Evolutionary conservation across 2,888 invertebrate genomes (phyloP), one percentile per base, ranked within the genome.

Genomic region (Cylloceria caligata): DNA sequence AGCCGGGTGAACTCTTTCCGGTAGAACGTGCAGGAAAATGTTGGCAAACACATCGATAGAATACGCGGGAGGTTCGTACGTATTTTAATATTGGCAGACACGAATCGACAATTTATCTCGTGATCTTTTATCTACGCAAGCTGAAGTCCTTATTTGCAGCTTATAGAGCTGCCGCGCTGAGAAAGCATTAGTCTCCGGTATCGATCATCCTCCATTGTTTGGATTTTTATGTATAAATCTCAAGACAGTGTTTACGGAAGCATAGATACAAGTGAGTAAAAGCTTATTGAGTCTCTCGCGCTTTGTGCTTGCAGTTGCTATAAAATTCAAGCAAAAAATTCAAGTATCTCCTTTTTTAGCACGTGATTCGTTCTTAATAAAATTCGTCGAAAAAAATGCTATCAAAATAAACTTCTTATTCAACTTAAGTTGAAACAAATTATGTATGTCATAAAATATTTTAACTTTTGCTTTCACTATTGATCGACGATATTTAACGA

Each of bases 31-130:
- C 49, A 11, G 24, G 16, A 42, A 77, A 55, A 77, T 16, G 34
- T 68, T 55, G 55, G 77, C 68, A 78, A 78, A 74, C 77, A 73
- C 24, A 62, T 65, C 19, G 60, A 64, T 64, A 9, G 57, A 47
- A 42, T 0, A 16, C 16, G 34, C 60, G 13, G 39, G n/a, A 72
- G 11, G 52, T 62, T 78, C 34, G 52, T 49, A 45, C 47, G 68
- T 55, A 64, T 74, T n/a, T n/a, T 71, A 55, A 67, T 75, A 57
- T 55, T 27, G 34, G 30, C 3, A 5, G 55, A 52, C 65, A 75
- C 73, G 45, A 45, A 49, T 47, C 5, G 60, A 39, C 55, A 62
- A 73, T 69, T 73, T 69, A 52, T 68, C 81, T 42, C 34, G 27
- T 62, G 47, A 73, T 78, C 47, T 81, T 76, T 72, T 19, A 5